Evolutionary conservation across 2,113 vertebrate genomes (phyloP).

Genomic region (Rhodinocichla rosea): DNA sequence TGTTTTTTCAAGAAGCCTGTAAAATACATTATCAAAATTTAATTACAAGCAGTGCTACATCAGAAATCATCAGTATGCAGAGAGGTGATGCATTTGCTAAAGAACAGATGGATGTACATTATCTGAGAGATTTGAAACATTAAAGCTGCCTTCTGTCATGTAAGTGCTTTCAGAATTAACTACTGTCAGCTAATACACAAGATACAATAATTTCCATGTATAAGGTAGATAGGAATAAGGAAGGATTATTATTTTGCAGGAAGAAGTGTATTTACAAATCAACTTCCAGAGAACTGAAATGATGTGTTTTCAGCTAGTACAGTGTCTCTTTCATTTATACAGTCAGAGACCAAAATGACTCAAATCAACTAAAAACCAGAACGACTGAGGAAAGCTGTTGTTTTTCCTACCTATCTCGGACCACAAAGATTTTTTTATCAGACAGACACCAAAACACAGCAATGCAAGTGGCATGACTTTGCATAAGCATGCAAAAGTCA

Average conservation of each 20-base stretch:
- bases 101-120: constrained; percentile 49
- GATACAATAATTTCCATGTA: neutral
- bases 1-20: neutral
- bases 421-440: neutral
- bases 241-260: neutral
- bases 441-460: neutral
- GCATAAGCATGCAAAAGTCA: neutral
- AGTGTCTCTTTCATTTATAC: neutral
- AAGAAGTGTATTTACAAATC: neutral
- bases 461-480: neutral
- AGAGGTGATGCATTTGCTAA: constrained; percentile 4
- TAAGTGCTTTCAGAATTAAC: constrained; percentile 37
- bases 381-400: neutral
- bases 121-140: constrained; percentile 37
- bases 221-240: neutral
- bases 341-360: neutral
- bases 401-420: neutral
- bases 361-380: neutral
- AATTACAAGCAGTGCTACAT: constrained; percentile 15
- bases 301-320: neutral
- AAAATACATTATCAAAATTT: constrained; percentile 30
- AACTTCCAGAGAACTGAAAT: neutral
- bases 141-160: constrained; percentile 22
- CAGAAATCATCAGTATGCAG: constrained; percentile 37
- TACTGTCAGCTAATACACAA: neutral